These are phyloP conservation scores for Edolisoma coerulescens DNA, from an alignment of 2,113 vertebrate genomes.

Conservation along the genomic window DNA sequence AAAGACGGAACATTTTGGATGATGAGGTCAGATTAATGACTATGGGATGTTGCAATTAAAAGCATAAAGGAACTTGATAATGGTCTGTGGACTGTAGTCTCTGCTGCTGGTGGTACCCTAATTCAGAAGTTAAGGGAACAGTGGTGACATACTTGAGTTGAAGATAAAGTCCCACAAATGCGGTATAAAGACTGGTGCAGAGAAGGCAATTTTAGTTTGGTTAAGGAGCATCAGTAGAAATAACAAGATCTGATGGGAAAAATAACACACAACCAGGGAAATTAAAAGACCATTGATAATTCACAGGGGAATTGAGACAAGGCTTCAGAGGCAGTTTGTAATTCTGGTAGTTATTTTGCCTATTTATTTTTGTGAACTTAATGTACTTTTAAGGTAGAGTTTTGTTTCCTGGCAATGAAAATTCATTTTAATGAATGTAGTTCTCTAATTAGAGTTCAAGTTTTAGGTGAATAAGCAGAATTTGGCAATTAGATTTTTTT, in stretches of 20 bases:
- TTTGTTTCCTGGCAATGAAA: background rate
- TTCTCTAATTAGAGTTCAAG: background rate
- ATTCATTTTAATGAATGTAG: background rate
- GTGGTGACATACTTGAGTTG: background rate
- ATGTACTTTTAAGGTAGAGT: background rate
- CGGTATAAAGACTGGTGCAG: fast-evolving
- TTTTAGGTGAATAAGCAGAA: background rate
- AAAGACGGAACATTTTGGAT: background rate
- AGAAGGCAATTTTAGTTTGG: background rate
- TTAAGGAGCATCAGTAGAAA: background rate
- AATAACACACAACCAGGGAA: background rate
- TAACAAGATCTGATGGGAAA: background rate
- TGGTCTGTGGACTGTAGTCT: background rate
- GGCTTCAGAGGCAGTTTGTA: background rate
- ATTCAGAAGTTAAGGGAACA: background rate
- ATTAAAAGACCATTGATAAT: background rate
- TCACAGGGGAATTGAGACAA: background rate
- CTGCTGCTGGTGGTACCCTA: background rate
- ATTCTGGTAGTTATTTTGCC: background rate
- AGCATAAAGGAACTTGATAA: background rate
- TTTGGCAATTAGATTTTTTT: background rate
- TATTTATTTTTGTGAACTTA: background rate
- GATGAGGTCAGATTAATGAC: background rate
- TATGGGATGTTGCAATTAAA: background rate
- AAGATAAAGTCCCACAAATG: background rate